Evolutionary conservation across 2,797 vertebrate genomes (phyloP).

Genomic region (Anableps anableps): DNA sequence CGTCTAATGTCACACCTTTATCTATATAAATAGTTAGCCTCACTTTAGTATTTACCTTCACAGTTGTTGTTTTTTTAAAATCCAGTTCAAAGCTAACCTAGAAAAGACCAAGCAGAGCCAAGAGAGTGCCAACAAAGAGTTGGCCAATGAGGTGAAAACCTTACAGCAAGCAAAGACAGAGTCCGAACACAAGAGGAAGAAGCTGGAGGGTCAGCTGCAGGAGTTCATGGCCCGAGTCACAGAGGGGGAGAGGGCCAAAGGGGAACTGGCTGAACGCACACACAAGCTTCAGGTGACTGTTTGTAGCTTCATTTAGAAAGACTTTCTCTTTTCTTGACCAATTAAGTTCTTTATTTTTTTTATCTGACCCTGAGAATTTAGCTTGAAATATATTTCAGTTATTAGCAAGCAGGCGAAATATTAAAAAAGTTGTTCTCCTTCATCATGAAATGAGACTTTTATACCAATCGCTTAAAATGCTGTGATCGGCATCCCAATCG

Average conservation of each 20-base stretch:
- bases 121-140: slow-evolving; percentile 95
- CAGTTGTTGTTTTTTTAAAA: background rate
- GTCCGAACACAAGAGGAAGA: slow-evolving; percentile 97
- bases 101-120: slow-evolving; percentile 98
- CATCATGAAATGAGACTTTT: background rate
- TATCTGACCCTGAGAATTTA: too few relatives aligned
- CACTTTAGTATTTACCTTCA: background rate
- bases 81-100: slow-evolving; percentile 93
- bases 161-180: slow-evolving; percentile 93
- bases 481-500: background rate
- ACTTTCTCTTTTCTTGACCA: background rate
- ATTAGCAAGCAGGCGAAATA: background rate
- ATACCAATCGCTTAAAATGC: background rate
- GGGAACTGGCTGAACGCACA: slow-evolving; percentile 88
- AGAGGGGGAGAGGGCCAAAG: slow-evolving; percentile 89
- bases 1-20: background rate
- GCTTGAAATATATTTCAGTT: too few relatives aligned
- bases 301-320: background rate
- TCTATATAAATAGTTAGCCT: background rate
- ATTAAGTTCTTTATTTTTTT: too few relatives aligned
- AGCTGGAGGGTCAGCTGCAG: slow-evolving; percentile 93
- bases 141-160: slow-evolving; percentile 90
- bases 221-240: slow-evolving; percentile 89
- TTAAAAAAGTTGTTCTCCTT: background rate
- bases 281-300: slow-evolving; percentile 89